phyloP scores from a whole-genome alignment of 2,113 vertebrate genomes.

The Gallinago undulata region DNA sequence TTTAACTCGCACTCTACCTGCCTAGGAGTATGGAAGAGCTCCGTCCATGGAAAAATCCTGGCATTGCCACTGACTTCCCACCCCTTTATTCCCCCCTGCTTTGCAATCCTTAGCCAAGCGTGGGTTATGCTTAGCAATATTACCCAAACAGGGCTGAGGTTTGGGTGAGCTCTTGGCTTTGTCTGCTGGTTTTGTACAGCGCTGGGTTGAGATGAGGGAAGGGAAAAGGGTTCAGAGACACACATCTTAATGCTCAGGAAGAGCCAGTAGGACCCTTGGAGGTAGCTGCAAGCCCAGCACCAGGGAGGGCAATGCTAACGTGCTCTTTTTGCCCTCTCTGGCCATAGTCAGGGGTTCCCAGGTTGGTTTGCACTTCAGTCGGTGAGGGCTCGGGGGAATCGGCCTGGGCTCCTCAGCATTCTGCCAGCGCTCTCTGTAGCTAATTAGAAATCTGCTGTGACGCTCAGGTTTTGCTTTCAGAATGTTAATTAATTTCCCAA shows the following conservation, averaged over 20 bases:
- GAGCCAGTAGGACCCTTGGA: accelerated
- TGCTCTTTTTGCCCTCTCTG: neutral
- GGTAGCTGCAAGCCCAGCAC: neutral
- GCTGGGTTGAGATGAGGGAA: neutral
- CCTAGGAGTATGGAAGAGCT: neutral
- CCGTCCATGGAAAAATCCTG: neutral
- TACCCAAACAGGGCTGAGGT: neutral
- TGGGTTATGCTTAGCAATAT: neutral
- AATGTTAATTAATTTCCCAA: constrained; percentile 47
- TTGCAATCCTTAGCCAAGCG: neutral
- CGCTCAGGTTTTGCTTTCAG: neutral
- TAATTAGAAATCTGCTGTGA: constrained; percentile 18
- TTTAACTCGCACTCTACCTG: neutral
- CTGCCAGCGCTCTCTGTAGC: neutral
- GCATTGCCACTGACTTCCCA: neutral
- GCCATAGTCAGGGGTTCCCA: neutral
- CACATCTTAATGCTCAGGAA: neutral
- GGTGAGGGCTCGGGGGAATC: neutral
- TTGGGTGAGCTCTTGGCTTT: neutral
- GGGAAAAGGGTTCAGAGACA: neutral
- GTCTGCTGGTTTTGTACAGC: neutral
- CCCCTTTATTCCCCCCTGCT: neutral
- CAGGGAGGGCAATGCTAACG: neutral
- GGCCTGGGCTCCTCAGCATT: neutral
- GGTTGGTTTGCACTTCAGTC: neutral